Evolutionary conservation across 2,888 invertebrate genomes (phyloP).

Genomic region (Drosophila antonietae): DNA sequence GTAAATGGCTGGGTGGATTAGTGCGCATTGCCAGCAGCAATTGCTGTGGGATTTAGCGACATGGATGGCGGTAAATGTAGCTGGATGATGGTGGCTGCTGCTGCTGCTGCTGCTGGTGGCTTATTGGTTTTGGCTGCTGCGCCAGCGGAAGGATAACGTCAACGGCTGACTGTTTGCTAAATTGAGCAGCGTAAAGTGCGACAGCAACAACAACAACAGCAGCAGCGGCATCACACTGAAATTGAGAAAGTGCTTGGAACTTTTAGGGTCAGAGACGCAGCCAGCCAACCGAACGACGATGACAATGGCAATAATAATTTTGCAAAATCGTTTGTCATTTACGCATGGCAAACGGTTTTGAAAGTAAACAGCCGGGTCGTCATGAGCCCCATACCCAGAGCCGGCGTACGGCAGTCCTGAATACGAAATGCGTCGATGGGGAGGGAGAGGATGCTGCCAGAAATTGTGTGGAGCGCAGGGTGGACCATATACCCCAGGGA

Average conservation of each 20-base stretch:
- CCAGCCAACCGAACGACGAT: slow-evolving; percentile 58
- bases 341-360: slow-evolving; percentile 82
- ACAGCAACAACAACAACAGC: slow-evolving; percentile 39
- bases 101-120: slow-evolving; percentile 62
- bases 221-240: slow-evolving; percentile 17
- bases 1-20: slow-evolving; percentile 65
- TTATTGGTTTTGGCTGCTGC: slow-evolving; percentile 74
- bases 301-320: slow-evolving; percentile 81
- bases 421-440: slow-evolving; percentile 5
- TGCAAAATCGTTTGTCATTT: slow-evolving; percentile 81
- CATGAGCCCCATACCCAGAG: slow-evolving; percentile 52
- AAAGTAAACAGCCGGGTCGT: slow-evolving; percentile 77
- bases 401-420: slow-evolving; percentile 11
- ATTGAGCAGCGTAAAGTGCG: slow-evolving; percentile 82
- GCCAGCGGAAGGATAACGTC: slow-evolving; percentile 79
- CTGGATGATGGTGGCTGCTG: slow-evolving; percentile 34
- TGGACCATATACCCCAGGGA: slow-evolving; percentile 53
- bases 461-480: slow-evolving; percentile 8
- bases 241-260: slow-evolving; percentile 56
- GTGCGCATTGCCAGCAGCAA: slow-evolving; percentile 73
- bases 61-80: slow-evolving; percentile 57
- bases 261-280: slow-evolving; percentile 39
- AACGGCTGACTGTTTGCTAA: slow-evolving; percentile 79
- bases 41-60: slow-evolving; percentile 76
- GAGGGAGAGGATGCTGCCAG: slow-evolving; percentile 1